Conservation (phyloP, 1,140 invertebrate genomes). For the Drosophila yakuba region DNA sequence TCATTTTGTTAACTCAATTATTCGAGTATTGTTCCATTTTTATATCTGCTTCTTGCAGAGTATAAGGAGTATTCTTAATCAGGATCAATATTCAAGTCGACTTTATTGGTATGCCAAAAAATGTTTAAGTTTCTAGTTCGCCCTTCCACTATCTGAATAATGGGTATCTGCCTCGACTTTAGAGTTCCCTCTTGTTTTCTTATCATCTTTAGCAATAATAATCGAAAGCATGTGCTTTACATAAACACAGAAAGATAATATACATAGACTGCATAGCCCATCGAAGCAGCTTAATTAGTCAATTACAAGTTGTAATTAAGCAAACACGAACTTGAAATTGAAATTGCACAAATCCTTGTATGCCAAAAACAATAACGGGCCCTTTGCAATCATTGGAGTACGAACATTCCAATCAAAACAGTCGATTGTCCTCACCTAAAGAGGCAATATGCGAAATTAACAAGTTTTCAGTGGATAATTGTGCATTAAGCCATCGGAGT, state of each 20-base stretch:
- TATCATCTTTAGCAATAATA: not conserved
- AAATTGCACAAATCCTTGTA: constrained; percentile 11
- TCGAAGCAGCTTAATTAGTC: constrained; percentile 24
- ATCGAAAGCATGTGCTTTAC: not conserved
- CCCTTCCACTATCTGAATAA: no score
- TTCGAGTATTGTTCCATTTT: not conserved
- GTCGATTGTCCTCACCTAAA: not conserved
- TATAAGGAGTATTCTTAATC: no score
- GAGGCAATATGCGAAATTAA: constrained; percentile 30
- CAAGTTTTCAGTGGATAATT: constrained; percentile 44
- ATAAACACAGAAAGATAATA: not conserved
- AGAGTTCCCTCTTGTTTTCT: not conserved
- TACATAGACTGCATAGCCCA: not conserved
- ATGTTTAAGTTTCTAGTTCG: no score
- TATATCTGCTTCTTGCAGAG: no score
- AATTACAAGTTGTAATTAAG: constrained; percentile 44
- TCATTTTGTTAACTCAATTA: no score
- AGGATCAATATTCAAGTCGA: no score
- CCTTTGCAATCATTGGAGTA: constrained; percentile 38
- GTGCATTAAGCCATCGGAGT: constrained; percentile 27
- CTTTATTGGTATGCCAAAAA: no score
- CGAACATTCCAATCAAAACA: not conserved
- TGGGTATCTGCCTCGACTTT: no score
- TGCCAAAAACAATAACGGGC: constrained; percentile 28
- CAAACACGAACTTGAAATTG: constrained; percentile 18